Base-by-base conservation (phyloP, 2,797 vertebrate species). In the Trachops cirrhosus region DNA sequence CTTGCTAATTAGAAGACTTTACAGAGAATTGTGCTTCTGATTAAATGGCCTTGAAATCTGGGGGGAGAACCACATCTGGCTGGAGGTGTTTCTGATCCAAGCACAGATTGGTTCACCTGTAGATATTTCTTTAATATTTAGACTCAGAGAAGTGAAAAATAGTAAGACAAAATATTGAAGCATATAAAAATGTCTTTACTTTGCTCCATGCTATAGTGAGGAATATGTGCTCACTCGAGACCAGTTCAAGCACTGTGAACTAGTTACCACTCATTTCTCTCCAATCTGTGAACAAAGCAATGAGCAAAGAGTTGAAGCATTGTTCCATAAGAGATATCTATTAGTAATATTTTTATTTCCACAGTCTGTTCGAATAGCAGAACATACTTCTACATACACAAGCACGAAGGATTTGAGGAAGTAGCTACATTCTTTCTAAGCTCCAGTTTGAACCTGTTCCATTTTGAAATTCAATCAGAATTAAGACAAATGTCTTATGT, bases 401-500 rank as follows among this genome's bases (percentile, higher is more conserved):
- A 39, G 21, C 32, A 80, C 34, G 75, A 26, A 91, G 37, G 26
- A 29, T 12, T 73, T 87, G 48, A 92, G 80, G 71, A 90, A 85
- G 50, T 41, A 26, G 54, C 15, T 73, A 79, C 37, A 37, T 71
- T 75, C 84, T 71, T 4, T 0, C 32, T 82, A 21, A 89, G 14
- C 46, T 91, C 70, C 34, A 67, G 22, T 68, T 84, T 79, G 86
- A 91, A 79, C 48, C 26, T 10, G 46, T 88, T 70, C 37, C 19
- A 52, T 85, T 92, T 44, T 68, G 77, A 92, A 44, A 75, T 91
- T 94, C 89, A n/a, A 71, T 93, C 54, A 59, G 34, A 77, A 85
- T 84, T 41, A 67, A 32, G 16, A 78, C 41, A 73, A 67, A 62
- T 1, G 34, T 84, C 21, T 84, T 32, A 8, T 82, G 62, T 74